Conservation (phyloP, 2,888 invertebrate genomes). For the Orchesella flavescens region DNA sequence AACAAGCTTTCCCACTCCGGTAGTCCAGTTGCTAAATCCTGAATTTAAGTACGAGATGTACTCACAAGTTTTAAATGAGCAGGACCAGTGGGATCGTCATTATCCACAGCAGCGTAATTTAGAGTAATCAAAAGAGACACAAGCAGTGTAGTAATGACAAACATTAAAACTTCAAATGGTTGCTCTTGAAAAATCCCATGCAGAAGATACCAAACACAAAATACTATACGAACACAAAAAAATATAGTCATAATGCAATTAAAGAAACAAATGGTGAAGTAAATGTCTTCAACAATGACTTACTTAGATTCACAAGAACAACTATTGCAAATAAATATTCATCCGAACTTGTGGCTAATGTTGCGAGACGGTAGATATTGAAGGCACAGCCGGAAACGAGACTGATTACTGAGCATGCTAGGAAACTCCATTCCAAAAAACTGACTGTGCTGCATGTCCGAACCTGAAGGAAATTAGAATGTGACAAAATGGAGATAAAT, state of each 20-base stretch:
- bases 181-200: slow-evolving; percentile 71
- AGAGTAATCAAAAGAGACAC: slow-evolving; percentile 66
- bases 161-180: slow-evolving; percentile 68
- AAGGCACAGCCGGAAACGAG: slow-evolving; percentile 60
- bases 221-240: slow-evolving; percentile 50
- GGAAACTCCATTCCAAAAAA: slow-evolving; percentile 65
- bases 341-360: slow-evolving; percentile 58
- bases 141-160: slow-evolving; percentile 62
- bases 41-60: too few relatives aligned
- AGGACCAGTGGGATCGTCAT: slow-evolving; percentile 33
- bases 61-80: slow-evolving; percentile 31
- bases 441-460: slow-evolving; percentile 62
- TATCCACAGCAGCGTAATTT: slow-evolving; percentile 59
- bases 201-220: slow-evolving; percentile 67
- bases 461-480: slow-evolving; percentile 55
- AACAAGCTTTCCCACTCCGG: too few relatives aligned
- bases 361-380: slow-evolving; percentile 61
- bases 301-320: slow-evolving; percentile 66
- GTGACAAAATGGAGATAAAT: background rate
- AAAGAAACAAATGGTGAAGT: too few relatives aligned
- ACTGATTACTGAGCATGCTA: slow-evolving; percentile 45
- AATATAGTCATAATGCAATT: background rate
- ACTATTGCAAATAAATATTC: slow-evolving; percentile 66
- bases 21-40: too few relatives aligned
- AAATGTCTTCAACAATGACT: slow-evolving; percentile 25